Base-by-base conservation (phyloP, 2,888 invertebrate species). In the Electrophaes corylata region DNA sequence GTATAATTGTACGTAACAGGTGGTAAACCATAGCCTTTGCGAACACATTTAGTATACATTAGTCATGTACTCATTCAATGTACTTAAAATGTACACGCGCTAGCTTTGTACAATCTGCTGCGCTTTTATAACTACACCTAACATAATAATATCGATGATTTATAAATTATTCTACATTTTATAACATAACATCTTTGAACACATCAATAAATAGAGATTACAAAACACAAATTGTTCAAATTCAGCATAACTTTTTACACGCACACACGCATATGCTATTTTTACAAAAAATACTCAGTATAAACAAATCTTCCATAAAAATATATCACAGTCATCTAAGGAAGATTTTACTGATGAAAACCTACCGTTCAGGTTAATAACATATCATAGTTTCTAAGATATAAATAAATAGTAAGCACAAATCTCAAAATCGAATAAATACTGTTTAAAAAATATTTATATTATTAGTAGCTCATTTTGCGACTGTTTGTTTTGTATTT, bases 321-420 rank as follows among this genome's bases (percentile, higher is more conserved):
- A 82, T 79, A 91, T 91, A 91, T 91, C 91, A 91, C 91, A 91
- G 91, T 86, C 87, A 84, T 84, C 89, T 83, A 88, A 79, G 86
- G 87, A 88, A 89, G 85, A 86, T 85, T 81, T 83, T 78, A 80
- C 72, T 75, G 69, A 73, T 79, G 59, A 76, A 78, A 77, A 83
- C 82, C 77, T 81, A 78, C 73, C 75, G 66, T 77, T 79, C 83
- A 86, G 87, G 87, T 88, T 57, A 57, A 53, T 84, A 44, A 52
- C 78, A 75, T 66, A 79, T 68, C 70, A n/a, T 81, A 79, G 70
- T 74, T 70, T 60, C 68, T 75, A 77, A 74, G 75, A 76, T 79
- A 73, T 75, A 76, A 84, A 83, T 82, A 81, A 86, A 81, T 81
- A 78, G 80, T 78, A 83, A 86, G 79, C 79, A 81, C 78, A 72